Conservation (phyloP, 2,888 invertebrate genomes). For the Leptinotarsa rubiginosa region DNA sequence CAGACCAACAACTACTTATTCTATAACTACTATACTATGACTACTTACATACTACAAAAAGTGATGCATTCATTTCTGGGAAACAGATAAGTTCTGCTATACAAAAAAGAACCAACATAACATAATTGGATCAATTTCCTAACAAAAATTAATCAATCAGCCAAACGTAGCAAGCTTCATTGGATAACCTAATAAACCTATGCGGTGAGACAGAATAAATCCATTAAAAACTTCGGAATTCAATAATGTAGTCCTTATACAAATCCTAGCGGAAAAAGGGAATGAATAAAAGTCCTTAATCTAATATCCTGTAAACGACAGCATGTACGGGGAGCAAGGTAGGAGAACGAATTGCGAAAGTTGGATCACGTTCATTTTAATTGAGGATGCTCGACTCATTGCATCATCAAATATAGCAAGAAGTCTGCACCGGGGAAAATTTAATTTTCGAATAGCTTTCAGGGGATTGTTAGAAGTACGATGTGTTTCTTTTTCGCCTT, state of each 20-base stretch:
- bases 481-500: slow-evolving; percentile 1
- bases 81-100: background rate
- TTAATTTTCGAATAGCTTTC: slow-evolving; percentile 3
- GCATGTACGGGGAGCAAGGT: slow-evolving; percentile 43
- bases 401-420: slow-evolving; percentile 43
- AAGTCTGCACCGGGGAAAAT: slow-evolving; percentile 1
- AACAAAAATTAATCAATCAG: slow-evolving; percentile 9
- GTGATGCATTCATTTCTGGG: too few species aligned
- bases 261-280: slow-evolving; percentile 41
- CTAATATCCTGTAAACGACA: slow-evolving; percentile 49
- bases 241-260: slow-evolving; percentile 43
- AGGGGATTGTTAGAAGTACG: background rate
- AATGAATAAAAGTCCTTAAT: slow-evolving; percentile 48
- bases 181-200: slow-evolving; percentile 32
- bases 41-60: too few species aligned
- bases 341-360: slow-evolving; percentile 44
- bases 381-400: slow-evolving; percentile 49
- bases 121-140: background rate
- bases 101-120: background rate
- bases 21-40: too few species aligned
- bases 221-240: slow-evolving; percentile 43
- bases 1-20: too few species aligned
- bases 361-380: slow-evolving; percentile 50
- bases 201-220: slow-evolving; percentile 41
- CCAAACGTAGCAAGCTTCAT: slow-evolving; percentile 17